Base-by-base conservation (phyloP, 2,797 vertebrate genomes). In the Cossypha polioptera region DNA sequence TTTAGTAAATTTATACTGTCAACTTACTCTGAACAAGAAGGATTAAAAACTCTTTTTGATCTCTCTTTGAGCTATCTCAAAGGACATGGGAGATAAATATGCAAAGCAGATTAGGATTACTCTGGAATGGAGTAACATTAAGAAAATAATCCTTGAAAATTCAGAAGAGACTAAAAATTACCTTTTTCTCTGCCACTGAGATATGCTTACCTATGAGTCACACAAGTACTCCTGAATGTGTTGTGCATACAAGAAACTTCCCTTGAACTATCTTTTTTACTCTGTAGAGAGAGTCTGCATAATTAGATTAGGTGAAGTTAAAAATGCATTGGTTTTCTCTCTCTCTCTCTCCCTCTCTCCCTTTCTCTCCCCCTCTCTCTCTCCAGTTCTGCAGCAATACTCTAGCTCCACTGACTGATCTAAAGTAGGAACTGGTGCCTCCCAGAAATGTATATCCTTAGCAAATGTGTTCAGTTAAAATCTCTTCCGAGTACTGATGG, bases 391-490 rank as follows among this genome's bases (percentile, higher is more conserved):
- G 66, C 86, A 96, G 93, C 86, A 95, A 88, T 95, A 92, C 96
- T 97, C 96, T 96, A 96, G 93, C 95, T 97, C 90, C 87, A 95
- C 74, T 96, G 94, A 93, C 86, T 97, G 95, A 97, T 94, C 82
- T 95, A 95, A 97, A 94, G 55, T 59, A 96, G 94, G 95, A 97
- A 97, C 83, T 96, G 82, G 86, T 84, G 82, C 80, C 78, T 96
- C 67, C 67, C 83, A 79, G 45, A 90, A 97, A 96, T 57, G 62
- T 40, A 28, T 18, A 92, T 95, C 67, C 36, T 79, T 95, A 76
- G 29, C 76, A 94, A 85, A 90, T 36, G 26, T 38, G n/a, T 69
- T 82, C 54, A 69, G 72, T 16, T 81, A 61, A 92, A 85, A 87
- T 85, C 65, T 48, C 78, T 83, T 61, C 38, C 65, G 85, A 88